Evolutionary conservation across 92 coral and sea anemone genomes (phyloP).

Genomic region (Isaurus tuberculatus): DNA sequence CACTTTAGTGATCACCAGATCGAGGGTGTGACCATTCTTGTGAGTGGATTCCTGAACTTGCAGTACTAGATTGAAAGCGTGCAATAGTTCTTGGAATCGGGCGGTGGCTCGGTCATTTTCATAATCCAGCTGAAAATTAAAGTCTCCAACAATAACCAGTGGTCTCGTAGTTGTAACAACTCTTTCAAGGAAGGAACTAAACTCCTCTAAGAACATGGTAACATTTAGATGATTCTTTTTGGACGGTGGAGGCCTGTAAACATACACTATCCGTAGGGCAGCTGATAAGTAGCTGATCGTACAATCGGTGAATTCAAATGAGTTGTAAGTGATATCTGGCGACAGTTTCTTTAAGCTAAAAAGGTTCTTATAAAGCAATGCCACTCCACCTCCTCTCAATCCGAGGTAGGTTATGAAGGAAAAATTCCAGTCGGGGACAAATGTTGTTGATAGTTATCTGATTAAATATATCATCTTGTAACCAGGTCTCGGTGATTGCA

Average conservation of each 20-base stretch:
- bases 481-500: slow-evolving; percentile 41
- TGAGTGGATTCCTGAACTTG: slow-evolving; percentile 24
- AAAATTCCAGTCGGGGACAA: slow-evolving; percentile 48
- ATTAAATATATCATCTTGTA: slow-evolving; percentile 36
- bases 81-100: slow-evolving; percentile 28
- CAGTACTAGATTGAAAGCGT: slow-evolving; percentile 18
- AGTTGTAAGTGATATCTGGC: slow-evolving; percentile 14
- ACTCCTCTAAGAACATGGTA: slow-evolving; percentile 28
- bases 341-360: slow-evolving; percentile 31
- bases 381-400: slow-evolving; percentile 42
- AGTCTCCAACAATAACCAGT: slow-evolving; percentile 20
- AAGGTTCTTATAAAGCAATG: slow-evolving; percentile 37
- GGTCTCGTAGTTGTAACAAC: not conserved
- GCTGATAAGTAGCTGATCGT: slow-evolving; percentile 23
- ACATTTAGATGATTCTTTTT: slow-evolving; percentile 16
- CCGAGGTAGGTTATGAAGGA: slow-evolving; percentile 30
- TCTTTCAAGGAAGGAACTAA: slow-evolving; percentile 11
- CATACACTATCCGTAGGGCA: slow-evolving; percentile 11
- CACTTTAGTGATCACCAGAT: slow-evolving; percentile 34
- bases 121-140: slow-evolving; percentile 21
- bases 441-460: slow-evolving; percentile 27
- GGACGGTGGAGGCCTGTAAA: slow-evolving; percentile 43
- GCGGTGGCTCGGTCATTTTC: slow-evolving; percentile 7
- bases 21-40: slow-evolving; percentile 18
- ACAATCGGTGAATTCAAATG: slow-evolving; percentile 45